Evolutionary conservation across 2,797 vertebrate genomes (phyloP).

Genomic region (Choloepus didactylus): DNA sequence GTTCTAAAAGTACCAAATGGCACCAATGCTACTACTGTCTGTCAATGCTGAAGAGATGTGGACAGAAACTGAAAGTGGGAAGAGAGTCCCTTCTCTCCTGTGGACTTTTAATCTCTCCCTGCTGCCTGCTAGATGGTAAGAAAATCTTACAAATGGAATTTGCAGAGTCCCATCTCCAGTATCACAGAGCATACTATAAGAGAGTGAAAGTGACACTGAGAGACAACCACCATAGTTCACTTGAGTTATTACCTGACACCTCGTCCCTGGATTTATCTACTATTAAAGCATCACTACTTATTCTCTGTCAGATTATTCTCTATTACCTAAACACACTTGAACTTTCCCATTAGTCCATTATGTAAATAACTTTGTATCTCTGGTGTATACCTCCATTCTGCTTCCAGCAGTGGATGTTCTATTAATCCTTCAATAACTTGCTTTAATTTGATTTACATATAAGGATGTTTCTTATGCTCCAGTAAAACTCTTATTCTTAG

Average conservation of each 20-base stretch:
- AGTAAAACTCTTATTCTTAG: neutral
- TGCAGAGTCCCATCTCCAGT: neutral
- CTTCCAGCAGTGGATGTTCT: neutral
- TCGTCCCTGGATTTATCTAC: neutral
- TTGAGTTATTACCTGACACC: neutral
- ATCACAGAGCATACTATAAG: neutral
- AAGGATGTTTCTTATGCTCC: neutral
- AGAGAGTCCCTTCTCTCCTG: neutral
- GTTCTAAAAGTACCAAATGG: neutral
- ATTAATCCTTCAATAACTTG: neutral
- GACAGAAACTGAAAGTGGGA: neutral
- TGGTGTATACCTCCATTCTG: neutral
- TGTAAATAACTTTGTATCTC: neutral
- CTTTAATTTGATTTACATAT: slow-evolving; percentile 39
- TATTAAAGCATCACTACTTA: neutral
- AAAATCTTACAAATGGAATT: neutral
- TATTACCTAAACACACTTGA: neutral
- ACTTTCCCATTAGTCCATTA: neutral
- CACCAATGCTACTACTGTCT: neutral
- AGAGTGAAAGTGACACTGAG: neutral
- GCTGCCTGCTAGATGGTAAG: neutral
- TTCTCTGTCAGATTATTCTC: neutral
- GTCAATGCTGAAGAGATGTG: neutral
- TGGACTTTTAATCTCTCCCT: neutral
- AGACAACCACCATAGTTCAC: neutral